phyloP scores from a whole-genome alignment of 2,113 vertebrate species.

The Amia ocellicauda region DNA sequence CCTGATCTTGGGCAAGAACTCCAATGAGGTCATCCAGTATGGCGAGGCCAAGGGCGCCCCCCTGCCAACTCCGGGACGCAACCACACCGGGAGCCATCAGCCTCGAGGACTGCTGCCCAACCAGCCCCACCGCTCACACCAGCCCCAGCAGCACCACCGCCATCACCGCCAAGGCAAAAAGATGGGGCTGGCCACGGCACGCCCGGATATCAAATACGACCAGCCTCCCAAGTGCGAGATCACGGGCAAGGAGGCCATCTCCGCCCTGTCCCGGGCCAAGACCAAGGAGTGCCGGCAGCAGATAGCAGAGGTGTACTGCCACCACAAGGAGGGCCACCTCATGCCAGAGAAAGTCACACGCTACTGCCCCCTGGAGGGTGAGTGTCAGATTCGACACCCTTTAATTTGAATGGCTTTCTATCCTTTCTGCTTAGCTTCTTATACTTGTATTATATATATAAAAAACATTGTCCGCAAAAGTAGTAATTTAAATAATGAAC shows the following conservation, averaged over 20 bases:
- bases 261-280: slow-evolving; percentile 84
- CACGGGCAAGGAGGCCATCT: slow-evolving; percentile 91
- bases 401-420: not conserved
- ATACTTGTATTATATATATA: no score
- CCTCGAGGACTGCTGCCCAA: slow-evolving; percentile 38
- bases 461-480: no score
- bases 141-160: slow-evolving; percentile 48
- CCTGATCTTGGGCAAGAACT: slow-evolving; percentile 59
- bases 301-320: slow-evolving; percentile 86
- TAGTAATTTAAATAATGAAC: no score
- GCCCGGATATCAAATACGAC: slow-evolving; percentile 72
- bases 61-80: slow-evolving; percentile 6
- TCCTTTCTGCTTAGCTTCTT: not conserved
- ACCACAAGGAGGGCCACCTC: slow-evolving; percentile 83
- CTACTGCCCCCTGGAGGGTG: slow-evolving; percentile 89
- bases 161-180: slow-evolving; percentile 39
- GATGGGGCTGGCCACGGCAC: slow-evolving; percentile 29
- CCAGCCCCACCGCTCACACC: slow-evolving; percentile 52
- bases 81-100: slow-evolving; percentile 7
- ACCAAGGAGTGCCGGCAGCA: slow-evolving; percentile 86
- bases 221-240: slow-evolving; percentile 86
- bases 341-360: slow-evolving; percentile 93
- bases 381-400: slow-evolving; percentile 38
- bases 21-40: slow-evolving; percentile 69
- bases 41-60: slow-evolving; percentile 40